These are phyloP conservation scores for Tuberolachnus salignus DNA, from an alignment of 2,888 invertebrate species.

Conservation along the genomic window DNA sequence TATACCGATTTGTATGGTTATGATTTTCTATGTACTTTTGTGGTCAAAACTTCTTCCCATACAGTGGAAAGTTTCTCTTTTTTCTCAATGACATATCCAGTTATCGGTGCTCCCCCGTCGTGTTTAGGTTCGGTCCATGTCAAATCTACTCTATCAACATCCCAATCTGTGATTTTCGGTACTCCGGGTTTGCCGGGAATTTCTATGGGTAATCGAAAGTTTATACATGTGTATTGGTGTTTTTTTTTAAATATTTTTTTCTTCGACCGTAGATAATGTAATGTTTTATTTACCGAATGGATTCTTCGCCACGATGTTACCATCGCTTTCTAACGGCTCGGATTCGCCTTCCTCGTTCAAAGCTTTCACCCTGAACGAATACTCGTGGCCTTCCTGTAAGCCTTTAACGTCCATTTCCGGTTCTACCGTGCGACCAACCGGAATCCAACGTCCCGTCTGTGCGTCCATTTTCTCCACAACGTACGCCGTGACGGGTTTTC, in stretches of 20 bases:
- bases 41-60: slow-evolving; percentile 82
- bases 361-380: slow-evolving; percentile 91
- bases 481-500: slow-evolving; percentile 90
- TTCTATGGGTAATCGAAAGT: slow-evolving; percentile 64
- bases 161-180: slow-evolving; percentile 87
- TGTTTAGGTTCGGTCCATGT: slow-evolving; percentile 81
- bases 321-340: slow-evolving; percentile 91
- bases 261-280: too few relatives aligned
- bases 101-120: slow-evolving; percentile 80
- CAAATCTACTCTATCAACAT: slow-evolving; percentile 84
- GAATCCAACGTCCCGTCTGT: slow-evolving; percentile 90
- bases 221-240: too few relatives aligned
- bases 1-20: not conserved
- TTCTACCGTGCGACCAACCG: slow-evolving; percentile 85
- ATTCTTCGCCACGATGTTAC: slow-evolving; percentile 90
- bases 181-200: slow-evolving; percentile 84
- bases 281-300: slow-evolving; percentile 75
- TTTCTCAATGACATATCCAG: slow-evolving; percentile 87
- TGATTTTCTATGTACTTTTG: slow-evolving; percentile 66
- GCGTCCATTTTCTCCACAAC: slow-evolving; percentile 93
- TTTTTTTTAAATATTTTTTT: too few relatives aligned
- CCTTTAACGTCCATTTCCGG: slow-evolving; percentile 88
- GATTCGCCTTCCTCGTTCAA: slow-evolving; percentile 95
- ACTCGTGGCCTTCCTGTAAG: slow-evolving; percentile 88
- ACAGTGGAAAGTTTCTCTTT: slow-evolving; percentile 78